Conservation (phyloP, 92 coral and sea anemone genomes). For the Epizoanthus scotinus region DNA sequence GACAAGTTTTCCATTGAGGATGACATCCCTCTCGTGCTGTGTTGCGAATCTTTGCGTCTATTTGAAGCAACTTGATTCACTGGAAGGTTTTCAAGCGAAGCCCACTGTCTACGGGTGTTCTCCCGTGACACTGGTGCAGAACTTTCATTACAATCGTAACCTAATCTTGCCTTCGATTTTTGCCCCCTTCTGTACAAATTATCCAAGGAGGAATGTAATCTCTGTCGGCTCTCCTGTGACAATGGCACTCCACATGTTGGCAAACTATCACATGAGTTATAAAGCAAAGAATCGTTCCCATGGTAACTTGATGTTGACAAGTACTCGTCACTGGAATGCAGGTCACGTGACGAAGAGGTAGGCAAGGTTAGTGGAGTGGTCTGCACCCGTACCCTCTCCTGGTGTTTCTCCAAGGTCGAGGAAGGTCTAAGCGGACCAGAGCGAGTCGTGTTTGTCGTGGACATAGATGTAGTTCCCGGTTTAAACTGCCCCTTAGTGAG, state of each 20-base stretch:
- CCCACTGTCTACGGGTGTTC: constrained; percentile 3
- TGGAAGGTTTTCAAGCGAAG: constrained; percentile 17
- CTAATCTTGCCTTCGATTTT: neutral
- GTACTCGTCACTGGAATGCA: constrained; percentile 15
- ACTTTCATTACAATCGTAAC: neutral
- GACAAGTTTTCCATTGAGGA: constrained; percentile 54
- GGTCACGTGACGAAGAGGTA: constrained; percentile 16
- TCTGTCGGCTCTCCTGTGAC: constrained; percentile 36
- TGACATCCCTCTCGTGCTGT: neutral
- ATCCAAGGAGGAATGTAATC: constrained; percentile 38
- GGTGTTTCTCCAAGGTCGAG: constrained; percentile 46
- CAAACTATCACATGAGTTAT: constrained; percentile 39
- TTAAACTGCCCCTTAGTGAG: constrained; percentile 68
- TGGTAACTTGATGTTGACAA: constrained; percentile 7
- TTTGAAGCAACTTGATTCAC: neutral
- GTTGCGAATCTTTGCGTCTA: neutral
- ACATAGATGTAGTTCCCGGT: constrained; percentile 30
- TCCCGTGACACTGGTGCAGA: neutral
- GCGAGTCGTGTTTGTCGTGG: constrained; percentile 20
- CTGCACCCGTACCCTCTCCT: neutral
- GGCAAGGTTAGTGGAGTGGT: constrained; percentile 11
- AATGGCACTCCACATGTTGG: constrained; percentile 9
- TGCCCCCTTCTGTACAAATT: constrained; percentile 18
- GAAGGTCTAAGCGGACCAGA: constrained; percentile 69
- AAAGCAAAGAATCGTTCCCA: constrained; percentile 26